phyloP scores from a whole-genome alignment of 2,888 invertebrate species.

The Drosophila picticornis region DNA sequence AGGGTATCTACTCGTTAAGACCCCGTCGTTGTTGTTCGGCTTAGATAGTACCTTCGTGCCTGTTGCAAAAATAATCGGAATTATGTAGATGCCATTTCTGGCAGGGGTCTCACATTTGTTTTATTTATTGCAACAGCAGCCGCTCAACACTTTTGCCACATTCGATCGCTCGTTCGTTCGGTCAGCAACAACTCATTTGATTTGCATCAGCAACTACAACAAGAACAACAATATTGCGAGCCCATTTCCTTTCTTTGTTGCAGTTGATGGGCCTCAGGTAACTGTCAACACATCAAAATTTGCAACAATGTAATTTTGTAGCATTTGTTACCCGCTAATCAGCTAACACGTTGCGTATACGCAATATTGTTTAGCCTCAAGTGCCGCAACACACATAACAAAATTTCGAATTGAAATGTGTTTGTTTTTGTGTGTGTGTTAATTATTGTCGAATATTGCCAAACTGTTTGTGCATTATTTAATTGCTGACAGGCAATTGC shows the following conservation, averaged over 20 bases:
- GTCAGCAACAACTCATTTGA: constrained; percentile 55
- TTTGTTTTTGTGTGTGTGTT: constrained; percentile 19
- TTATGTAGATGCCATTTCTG: constrained; percentile 67
- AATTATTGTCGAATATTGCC: constrained; percentile 37
- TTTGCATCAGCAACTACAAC: constrained; percentile 47
- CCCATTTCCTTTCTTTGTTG: constrained; percentile 6
- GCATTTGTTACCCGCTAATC: constrained; percentile 24
- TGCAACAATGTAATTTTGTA: constrained; percentile 17
- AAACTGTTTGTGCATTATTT: constrained; percentile 43
- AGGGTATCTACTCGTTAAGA: neutral
- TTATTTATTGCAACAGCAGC: constrained; percentile 49
- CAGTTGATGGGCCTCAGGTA: constrained; percentile 44
- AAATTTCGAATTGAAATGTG: constrained; percentile 10
- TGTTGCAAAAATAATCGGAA: constrained; percentile 70
- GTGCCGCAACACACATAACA: constrained; percentile 12
- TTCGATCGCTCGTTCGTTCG: constrained; percentile 38
- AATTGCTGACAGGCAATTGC: constrained; percentile 52
- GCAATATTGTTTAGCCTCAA: constrained; percentile 27
- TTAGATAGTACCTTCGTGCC: constrained; percentile 25
- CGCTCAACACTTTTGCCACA: constrained; percentile 10
- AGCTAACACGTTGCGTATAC: constrained; percentile 49
- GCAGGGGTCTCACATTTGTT: constrained; percentile 40
- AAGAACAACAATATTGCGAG: neutral
- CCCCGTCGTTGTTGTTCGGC: constrained; percentile 12
- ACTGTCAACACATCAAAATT: constrained; percentile 18